Evolutionary conservation across 2,113 vertebrate species (phyloP).

Genomic region (Colossoma macropomum): DNA sequence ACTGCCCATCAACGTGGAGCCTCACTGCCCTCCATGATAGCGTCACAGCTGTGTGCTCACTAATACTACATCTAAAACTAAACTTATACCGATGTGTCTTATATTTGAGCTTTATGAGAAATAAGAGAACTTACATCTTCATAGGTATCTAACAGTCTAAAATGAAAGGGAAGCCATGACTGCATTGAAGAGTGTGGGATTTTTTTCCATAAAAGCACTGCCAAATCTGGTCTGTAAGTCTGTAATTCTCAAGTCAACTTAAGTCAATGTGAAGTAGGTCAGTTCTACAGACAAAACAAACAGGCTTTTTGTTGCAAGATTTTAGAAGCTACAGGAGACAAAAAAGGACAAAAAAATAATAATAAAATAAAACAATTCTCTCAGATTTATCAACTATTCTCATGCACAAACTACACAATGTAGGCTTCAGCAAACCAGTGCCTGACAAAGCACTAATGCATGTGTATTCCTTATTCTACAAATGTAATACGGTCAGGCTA

Average conservation of each 20-base stretch:
- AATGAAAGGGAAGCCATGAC: not conserved
- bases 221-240: not conserved
- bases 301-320: not conserved
- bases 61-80: conserved; percentile 23
- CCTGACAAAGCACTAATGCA: too few species aligned
- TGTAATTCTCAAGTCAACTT: not conserved
- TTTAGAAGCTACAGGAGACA: not conserved
- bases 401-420: too few species aligned
- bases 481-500: too few species aligned
- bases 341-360: not conserved
- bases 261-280: not conserved
- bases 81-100: not conserved
- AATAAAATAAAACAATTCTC: not conserved
- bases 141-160: not conserved
- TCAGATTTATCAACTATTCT: too few species aligned
- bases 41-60: conserved; percentile 27
- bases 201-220: not conserved
- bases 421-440: too few species aligned
- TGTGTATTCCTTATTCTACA: too few species aligned
- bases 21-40: conserved; percentile 26
- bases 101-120: not conserved
- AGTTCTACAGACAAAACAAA: conserved; percentile 1
- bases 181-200: not conserved
- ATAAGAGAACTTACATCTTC: not conserved
- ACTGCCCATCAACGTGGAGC: conserved; percentile 42